phyloP scores from a whole-genome alignment of 1,140 invertebrate species.

The Lasioglossum baleicum region DNA sequence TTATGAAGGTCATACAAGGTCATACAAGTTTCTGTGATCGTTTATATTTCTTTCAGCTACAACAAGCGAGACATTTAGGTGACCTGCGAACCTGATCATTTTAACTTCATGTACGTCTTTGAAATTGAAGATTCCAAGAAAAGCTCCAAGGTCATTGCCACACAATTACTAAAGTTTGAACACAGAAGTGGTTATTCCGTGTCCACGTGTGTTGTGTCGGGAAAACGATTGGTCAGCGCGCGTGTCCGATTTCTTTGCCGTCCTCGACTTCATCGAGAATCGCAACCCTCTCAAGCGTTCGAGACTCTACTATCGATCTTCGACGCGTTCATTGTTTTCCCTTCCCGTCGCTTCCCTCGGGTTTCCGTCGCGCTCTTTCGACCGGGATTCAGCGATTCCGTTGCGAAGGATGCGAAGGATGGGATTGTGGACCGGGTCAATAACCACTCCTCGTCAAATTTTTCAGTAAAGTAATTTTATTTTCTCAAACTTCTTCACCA shows the following conservation, averaged over 20 bases:
- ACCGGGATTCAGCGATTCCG: constrained; percentile 14
- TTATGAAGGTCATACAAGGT: too few species aligned
- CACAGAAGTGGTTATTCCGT: constrained; percentile 76
- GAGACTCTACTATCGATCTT: constrained; percentile 32
- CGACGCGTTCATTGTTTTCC: background rate
- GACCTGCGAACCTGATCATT: too few species aligned
- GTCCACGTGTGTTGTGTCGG: constrained; percentile 61
- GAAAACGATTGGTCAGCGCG: constrained; percentile 43
- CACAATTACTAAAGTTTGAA: constrained; percentile 61
- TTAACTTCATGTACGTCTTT: too few species aligned
- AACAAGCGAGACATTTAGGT: too few species aligned
- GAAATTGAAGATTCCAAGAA: too few species aligned
- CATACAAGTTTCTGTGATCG: too few species aligned
- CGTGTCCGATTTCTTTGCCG: constrained; percentile 20
- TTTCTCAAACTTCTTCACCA: constrained; percentile 62
- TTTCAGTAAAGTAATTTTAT: constrained; percentile 76
- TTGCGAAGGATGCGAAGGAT: constrained; percentile 58
- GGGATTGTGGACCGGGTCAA: constrained; percentile 73
- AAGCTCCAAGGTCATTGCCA: too few species aligned
- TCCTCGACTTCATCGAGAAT: background rate
- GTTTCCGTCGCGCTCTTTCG: background rate
- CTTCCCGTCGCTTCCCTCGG: background rate
- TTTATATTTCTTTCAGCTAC: too few species aligned
- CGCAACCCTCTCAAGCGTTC: background rate
- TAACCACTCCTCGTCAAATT: constrained; percentile 77